These are phyloP conservation scores for Drosophila sp. DNA, from an alignment of 1,140 invertebrate species.

Conservation along the genomic window DNA sequence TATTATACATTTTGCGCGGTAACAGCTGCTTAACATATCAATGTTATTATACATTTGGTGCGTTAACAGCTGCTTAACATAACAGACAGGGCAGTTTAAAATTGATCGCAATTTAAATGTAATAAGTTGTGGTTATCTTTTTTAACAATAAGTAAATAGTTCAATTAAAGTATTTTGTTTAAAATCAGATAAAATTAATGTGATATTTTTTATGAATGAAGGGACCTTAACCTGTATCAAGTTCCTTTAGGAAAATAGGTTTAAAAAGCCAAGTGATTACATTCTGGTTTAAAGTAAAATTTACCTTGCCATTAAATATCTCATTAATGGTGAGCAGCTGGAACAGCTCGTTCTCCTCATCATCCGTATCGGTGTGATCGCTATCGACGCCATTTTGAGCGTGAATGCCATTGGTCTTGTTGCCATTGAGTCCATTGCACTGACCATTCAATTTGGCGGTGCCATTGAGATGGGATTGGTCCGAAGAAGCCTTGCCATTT, in stretches of 20 bases:
- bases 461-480: conserved; percentile 47
- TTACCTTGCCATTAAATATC: conserved; percentile 98
- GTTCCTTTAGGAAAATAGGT: no score
- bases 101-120: no score
- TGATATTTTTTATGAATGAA: no score
- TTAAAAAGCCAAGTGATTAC: no score
- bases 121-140: no score
- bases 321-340: conserved; percentile 94
- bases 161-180: no score
- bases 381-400: conserved; percentile 64
- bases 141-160: no score
- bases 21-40: neutral
- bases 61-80: neutral
- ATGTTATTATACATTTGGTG: neutral
- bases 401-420: conserved; percentile 36
- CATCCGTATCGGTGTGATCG: conserved; percentile 75
- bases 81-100: no score
- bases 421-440: conserved; percentile 48
- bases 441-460: conserved; percentile 70
- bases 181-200: no score
- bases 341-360: conserved; percentile 76
- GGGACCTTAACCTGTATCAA: no score
- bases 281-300: no score
- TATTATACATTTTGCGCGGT: neutral
- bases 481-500: conserved; percentile 36